Base-by-base conservation (phyloP, 2,888 invertebrate genomes). In the Arge pagana region DNA sequence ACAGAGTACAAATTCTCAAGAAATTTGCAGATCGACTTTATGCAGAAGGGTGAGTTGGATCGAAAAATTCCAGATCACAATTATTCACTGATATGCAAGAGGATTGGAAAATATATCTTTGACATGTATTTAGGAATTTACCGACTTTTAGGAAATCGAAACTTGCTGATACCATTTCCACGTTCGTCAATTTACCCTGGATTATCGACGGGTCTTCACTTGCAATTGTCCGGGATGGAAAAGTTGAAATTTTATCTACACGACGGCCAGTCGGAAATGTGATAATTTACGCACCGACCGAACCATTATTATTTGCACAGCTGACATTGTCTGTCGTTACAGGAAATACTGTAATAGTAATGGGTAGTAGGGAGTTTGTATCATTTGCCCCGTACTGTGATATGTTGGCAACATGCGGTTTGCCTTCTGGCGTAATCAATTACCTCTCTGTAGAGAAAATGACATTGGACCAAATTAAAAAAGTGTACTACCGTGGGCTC, bases 341-440 rank as follows among this genome's bases (percentile, higher is more conserved):
- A 10, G 61, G 61, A 11, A 61, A 61, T 52, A 28, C 52, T 7
- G 52, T 60, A 7, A 56, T 58, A 16, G 48, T 60, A 16, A 10
- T 23, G 6, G n/a, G 15, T 11, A 15, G 10, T 15, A 5, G 7
- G 4, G 10, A 3, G 15, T 21, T 5, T 16, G 39, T 45, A 5
- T 33, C 39, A 4, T 42, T 51, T 7, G 57, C 53, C 16, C 39
- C 54, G 11, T 61, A 56, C 23, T 60, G 58, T 26, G 58, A 61
- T 16, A 53, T 54, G 35, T 31, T 61, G 15, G 41, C 53, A 3
- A 52, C 56, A 10, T 60, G 60, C 30, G 58, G 56, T 10, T 58
- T 61, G 48, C 60, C 58, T 11, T 48, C 53, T 7, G 61, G 61
- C 11, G 54, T 61, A 8, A 40, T 61, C 4, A 61, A 56, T 35